Percentiles rank a stretch among this genome's conserved stretches.
Evolutionary conservation across 1,140 invertebrate species (phyloP).

Genomic region (Drosophila nikananu): DNA sequence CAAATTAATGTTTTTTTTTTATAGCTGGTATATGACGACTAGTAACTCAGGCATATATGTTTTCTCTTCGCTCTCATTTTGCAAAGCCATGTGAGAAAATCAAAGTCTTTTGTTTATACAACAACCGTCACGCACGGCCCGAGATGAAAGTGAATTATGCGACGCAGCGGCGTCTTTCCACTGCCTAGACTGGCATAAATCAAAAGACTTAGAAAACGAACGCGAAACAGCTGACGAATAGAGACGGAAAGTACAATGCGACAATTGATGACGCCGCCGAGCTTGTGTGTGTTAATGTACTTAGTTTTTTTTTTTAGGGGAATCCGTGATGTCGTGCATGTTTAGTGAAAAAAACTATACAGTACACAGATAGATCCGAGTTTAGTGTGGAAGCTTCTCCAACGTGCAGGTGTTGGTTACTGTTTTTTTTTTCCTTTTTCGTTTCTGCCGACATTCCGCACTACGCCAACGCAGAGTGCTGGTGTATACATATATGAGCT

Average conservation of each 20-base stretch:
- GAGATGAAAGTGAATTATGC: constrained; percentile 62
- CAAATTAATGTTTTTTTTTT: not conserved
- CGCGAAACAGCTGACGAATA: constrained; percentile 51
- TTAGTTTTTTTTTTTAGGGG: constrained; percentile 36
- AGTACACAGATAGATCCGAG: not conserved
- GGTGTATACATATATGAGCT: constrained; percentile 17
- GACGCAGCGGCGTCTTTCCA: constrained; percentile 21
- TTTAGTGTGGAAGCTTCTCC: constrained; percentile 28
- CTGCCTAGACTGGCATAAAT: constrained; percentile 30
- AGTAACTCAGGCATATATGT: not conserved
- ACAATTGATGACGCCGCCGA: constrained; percentile 51
- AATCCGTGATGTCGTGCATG: constrained; percentile 67
- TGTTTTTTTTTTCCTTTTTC: constrained; percentile 15
- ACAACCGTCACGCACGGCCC: constrained; percentile 53
- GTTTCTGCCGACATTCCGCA: constrained; percentile 54
- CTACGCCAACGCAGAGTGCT: constrained; percentile 58
- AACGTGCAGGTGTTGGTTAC: constrained; percentile 45
- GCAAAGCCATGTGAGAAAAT: constrained; percentile 38
- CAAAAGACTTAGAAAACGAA: constrained; percentile 74
- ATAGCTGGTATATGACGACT: not conserved
- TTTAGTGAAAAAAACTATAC: constrained; percentile 19
- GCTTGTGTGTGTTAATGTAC: constrained; percentile 28
- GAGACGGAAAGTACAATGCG: constrained; percentile 39
- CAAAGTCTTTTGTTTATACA: constrained; percentile 38
- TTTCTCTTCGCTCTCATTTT: constrained; percentile 25